Percentiles rank a stretch among this genome's conserved stretches.
phyloP scores from a whole-genome alignment of 2,888 invertebrate species.

The Cryptus armator region DNA sequence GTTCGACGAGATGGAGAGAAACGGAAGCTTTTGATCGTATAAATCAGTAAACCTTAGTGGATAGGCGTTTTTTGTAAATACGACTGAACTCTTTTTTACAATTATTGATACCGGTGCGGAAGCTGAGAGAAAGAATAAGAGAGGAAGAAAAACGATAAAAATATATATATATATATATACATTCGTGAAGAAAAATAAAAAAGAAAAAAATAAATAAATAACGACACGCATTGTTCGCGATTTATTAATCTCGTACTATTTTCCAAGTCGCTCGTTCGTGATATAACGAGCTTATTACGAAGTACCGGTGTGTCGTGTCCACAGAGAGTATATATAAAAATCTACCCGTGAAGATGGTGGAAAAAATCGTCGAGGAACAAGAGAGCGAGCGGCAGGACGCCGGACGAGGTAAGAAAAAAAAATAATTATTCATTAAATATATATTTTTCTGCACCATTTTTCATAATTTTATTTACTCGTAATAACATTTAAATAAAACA shows the following conservation, averaged over 20 bases:
- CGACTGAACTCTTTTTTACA: constrained; percentile 85
- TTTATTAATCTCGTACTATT: constrained; percentile 17
- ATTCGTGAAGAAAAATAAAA: constrained; percentile 10
- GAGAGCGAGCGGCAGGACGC: constrained; percentile 85
- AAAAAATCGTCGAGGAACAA: constrained; percentile 89
- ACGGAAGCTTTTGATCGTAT: constrained; percentile 57
- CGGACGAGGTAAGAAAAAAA: constrained; percentile 76
- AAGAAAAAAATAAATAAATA: not conserved
- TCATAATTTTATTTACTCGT: not conserved
- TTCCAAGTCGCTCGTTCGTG: constrained; percentile 12
- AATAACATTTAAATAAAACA: not conserved
- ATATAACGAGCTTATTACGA: not conserved
- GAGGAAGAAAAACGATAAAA: constrained; percentile 2
- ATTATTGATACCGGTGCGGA: constrained; percentile 80
- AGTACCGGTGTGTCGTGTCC: not conserved
- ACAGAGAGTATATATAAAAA: not conserved
- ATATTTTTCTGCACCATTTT: constrained; percentile 2
- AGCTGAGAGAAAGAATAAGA: constrained; percentile 57
- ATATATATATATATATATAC: constrained; percentile 15
- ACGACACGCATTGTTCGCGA: constrained; percentile 7
- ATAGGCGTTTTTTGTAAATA: constrained; percentile 84
- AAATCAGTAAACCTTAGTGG: constrained; percentile 76
- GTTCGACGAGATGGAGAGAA: constrained; percentile 9
- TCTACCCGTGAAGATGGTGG: constrained; percentile 87
- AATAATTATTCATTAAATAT: not conserved